phyloP scores from a whole-genome alignment of 1,140 invertebrate genomes.

The Drosophila parabipectinata region DNA sequence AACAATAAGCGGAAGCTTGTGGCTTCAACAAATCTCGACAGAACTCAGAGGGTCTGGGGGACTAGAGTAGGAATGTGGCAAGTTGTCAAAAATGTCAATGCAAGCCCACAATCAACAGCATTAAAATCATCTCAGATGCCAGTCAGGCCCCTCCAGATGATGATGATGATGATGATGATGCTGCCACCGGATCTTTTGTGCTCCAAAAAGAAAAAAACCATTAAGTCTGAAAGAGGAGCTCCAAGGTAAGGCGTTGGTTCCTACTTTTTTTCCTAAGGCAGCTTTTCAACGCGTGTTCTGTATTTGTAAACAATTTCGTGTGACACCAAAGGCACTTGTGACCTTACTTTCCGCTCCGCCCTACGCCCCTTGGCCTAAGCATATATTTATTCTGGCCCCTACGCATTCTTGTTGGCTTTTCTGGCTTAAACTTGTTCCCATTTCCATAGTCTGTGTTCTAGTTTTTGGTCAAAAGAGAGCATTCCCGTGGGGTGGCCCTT shows the following conservation, averaged over 20 bases:
- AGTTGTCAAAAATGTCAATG: conserved; percentile 50
- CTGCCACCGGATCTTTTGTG: conserved; percentile 24
- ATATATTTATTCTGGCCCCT: conserved; percentile 34
- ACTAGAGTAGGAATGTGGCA: conserved; percentile 11
- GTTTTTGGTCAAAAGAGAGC: conserved; percentile 27
- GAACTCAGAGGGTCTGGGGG: neutral
- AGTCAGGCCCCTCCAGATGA: conserved; percentile 46
- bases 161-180: conserved; percentile 26
- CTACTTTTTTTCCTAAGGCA: conserved; percentile 31
- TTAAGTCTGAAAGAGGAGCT: conserved; percentile 43
- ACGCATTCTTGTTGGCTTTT: conserved; percentile 28
- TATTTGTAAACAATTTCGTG: conserved; percentile 73
- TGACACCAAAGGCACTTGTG: conserved; percentile 53
- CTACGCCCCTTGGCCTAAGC: conserved; percentile 3
- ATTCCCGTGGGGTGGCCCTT: neutral
- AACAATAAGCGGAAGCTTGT: conserved; percentile 76
- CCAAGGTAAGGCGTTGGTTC: conserved; percentile 59
- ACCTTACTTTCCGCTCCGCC: conserved; percentile 28
- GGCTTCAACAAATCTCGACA: conserved; percentile 45
- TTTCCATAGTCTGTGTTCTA: conserved; percentile 65
- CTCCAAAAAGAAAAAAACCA: conserved; percentile 47
- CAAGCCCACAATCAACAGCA: conserved; percentile 45
- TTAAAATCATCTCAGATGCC: conserved; percentile 56
- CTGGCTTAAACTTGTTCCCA: conserved; percentile 40
- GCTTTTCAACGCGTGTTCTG: conserved; percentile 72